Percentiles rank a stretch among this genome's conserved stretches.
phyloP scores from a whole-genome alignment of 2,113 vertebrate species.

The Talpa occidentalis region DNA sequence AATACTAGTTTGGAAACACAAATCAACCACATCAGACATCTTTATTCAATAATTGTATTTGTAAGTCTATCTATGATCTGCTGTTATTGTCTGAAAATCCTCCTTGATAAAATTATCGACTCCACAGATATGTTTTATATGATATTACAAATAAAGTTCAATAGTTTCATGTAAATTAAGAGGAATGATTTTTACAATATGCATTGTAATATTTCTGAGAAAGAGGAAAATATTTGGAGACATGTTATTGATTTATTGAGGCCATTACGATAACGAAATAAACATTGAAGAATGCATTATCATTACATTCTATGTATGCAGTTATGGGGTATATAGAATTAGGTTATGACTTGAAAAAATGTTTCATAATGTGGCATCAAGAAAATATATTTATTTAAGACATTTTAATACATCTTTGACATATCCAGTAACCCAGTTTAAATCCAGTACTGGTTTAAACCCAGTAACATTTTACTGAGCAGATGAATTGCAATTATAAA shows the following conservation, averaged over 20 bases:
- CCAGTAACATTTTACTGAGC: neutral
- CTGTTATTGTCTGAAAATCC: neutral
- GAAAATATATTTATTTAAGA: slow-evolving; percentile 16
- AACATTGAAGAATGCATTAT: neutral
- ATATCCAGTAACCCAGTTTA: no score
- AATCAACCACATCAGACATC: slow-evolving; percentile 29
- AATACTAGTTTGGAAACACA: slow-evolving; percentile 53
- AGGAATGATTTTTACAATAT: neutral
- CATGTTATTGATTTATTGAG: slow-evolving; percentile 19
- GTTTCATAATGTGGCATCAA: slow-evolving; percentile 15
- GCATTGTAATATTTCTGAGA: neutral
- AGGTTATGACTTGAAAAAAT: neutral
- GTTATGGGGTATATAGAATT: neutral
- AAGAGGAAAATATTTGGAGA: neutral
- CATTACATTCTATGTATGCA: neutral
- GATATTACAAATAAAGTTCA: neutral
- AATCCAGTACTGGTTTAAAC: no score
- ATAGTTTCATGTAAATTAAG: neutral
- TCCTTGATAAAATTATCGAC: neutral
- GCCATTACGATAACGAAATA: neutral
- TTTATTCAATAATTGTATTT: slow-evolving; percentile 4
- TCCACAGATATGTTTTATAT: neutral
- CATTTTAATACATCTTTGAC: slow-evolving; percentile 1
- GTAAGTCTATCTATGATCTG: neutral
- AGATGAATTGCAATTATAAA: slow-evolving; percentile 28